phyloP scores from a whole-genome alignment of 2,888 invertebrate species.

The Onthophagus sagittarius region DNA sequence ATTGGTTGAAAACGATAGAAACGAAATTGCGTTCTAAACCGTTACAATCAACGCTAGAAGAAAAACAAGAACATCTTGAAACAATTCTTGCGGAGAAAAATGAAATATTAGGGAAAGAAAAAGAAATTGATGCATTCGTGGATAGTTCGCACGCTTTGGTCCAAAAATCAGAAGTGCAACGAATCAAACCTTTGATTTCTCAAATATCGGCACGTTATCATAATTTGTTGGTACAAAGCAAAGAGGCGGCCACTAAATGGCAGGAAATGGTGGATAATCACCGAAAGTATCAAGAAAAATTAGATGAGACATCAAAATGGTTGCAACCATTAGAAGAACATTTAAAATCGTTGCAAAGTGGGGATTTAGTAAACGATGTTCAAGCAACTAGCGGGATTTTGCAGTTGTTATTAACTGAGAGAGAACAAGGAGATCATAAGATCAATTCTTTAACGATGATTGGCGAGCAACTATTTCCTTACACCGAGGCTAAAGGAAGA shows the following conservation, averaged over 20 bases:
- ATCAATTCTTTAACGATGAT: conserved; percentile 69
- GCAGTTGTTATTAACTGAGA: conserved; percentile 71
- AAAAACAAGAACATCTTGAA: conserved; percentile 74
- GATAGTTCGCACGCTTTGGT: conserved; percentile 85
- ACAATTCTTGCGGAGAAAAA: conserved; percentile 71
- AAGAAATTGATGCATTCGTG: conserved; percentile 81
- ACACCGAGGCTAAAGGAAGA: conserved; percentile 87
- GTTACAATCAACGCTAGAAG: conserved; percentile 72
- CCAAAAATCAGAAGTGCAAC: conserved; percentile 78
- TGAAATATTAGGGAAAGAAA: conserved; percentile 74
- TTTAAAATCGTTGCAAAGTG: conserved; percentile 62
- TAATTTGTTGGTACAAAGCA: conserved; percentile 72
- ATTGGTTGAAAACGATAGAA: conserved; percentile 85
- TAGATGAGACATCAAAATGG: conserved; percentile 74
- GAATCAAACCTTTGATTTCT: conserved; percentile 79
- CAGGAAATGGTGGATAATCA: conserved; percentile 81
- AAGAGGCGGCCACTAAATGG: conserved; percentile 83
- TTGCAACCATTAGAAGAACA: conserved; percentile 71
- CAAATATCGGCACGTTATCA: conserved; percentile 89
- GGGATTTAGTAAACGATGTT: conserved; percentile 55
- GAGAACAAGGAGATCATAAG: conserved; percentile 79
- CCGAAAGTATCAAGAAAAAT: conserved; percentile 69
- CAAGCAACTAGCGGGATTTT: conserved; percentile 66
- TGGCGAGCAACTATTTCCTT: conserved; percentile 87
- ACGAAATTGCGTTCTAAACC: conserved; percentile 81